Conservation (phyloP, 2,797 vertebrate genomes). For the Esox masquinongy region DNA sequence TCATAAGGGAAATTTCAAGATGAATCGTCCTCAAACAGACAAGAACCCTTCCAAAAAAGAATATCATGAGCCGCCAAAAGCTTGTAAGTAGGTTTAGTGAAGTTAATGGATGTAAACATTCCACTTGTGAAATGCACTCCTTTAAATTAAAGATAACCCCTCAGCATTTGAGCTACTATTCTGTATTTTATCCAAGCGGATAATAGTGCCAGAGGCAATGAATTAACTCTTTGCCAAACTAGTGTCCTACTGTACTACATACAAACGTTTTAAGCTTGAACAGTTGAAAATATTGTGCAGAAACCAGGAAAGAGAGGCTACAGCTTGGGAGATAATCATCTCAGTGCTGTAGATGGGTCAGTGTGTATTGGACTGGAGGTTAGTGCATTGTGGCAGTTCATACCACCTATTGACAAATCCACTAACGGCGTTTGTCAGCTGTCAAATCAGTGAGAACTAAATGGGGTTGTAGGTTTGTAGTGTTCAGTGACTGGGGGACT, state of each 20-base stretch:
- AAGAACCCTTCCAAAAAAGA: no score
- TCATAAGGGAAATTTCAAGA: no score
- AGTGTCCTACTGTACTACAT: neutral
- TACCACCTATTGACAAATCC: slow-evolving; percentile 13
- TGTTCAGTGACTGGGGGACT: no score
- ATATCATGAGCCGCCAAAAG: no score
- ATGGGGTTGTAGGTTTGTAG: neutral
- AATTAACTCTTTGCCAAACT: neutral
- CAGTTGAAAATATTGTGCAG: neutral
- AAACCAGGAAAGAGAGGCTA: neutral
- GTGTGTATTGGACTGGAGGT: slow-evolving; percentile 1
- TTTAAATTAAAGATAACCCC: neutral
- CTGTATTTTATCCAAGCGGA: neutral
- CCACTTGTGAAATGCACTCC: neutral
- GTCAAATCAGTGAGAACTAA: slow-evolving; percentile 23
- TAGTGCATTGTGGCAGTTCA: slow-evolving; percentile 2
- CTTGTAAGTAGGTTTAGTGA: neutral
- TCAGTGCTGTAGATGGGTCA: neutral
- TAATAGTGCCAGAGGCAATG: neutral
- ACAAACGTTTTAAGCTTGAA: neutral
- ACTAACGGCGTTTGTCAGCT: slow-evolving; percentile 10
- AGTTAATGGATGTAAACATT: neutral
- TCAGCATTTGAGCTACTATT: neutral
- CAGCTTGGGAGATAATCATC: neutral
- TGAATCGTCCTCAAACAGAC: no score